Evolutionary conservation across 2,888 invertebrate genomes (phyloP).

Genomic region (Melieria omissa): DNA sequence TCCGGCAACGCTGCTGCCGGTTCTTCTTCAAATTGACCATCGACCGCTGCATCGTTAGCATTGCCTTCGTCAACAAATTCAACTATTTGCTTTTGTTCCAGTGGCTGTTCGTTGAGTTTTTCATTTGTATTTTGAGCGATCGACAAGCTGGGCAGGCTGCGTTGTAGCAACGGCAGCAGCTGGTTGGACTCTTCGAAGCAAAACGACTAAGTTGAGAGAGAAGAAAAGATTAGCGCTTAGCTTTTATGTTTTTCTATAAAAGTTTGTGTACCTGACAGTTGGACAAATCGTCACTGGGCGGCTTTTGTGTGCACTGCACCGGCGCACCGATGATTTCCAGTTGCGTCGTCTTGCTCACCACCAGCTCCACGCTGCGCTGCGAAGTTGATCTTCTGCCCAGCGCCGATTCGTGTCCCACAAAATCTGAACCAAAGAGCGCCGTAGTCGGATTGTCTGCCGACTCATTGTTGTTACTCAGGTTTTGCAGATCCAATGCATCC

Average conservation of each 20-base stretch:
- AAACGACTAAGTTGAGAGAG: conserved; percentile 52
- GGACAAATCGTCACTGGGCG: conserved; percentile 61
- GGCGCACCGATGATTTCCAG: conserved; percentile 64
- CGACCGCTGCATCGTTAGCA: conserved; percentile 4
- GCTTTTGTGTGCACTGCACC: conserved; percentile 64
- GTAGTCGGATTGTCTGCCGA: conserved; percentile 58
- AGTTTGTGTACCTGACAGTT: conserved; percentile 69
- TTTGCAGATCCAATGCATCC: conserved; percentile 60
- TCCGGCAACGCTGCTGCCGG: background rate
- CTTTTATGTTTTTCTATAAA: background rate
- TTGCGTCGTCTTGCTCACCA: conserved; percentile 39
- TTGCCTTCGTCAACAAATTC: background rate
- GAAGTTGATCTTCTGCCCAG: conserved; percentile 52
- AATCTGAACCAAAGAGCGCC: conserved; percentile 53
- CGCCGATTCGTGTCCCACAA: conserved; percentile 51
- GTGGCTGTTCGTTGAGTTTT: conserved; percentile 11
- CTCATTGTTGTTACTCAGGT: conserved; percentile 59
- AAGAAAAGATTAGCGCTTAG: background rate
- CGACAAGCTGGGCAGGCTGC: conserved; percentile 5
- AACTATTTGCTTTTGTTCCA: background rate
- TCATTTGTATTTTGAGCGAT: background rate
- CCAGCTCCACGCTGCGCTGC: conserved; percentile 24
- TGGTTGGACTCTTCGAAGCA: conserved; percentile 61
- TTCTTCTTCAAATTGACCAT: background rate
- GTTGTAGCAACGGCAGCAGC: conserved; percentile 43